phyloP scores from a whole-genome alignment of 2,888 invertebrate genomes.

The Sinohyriopsis cumingii region DNA sequence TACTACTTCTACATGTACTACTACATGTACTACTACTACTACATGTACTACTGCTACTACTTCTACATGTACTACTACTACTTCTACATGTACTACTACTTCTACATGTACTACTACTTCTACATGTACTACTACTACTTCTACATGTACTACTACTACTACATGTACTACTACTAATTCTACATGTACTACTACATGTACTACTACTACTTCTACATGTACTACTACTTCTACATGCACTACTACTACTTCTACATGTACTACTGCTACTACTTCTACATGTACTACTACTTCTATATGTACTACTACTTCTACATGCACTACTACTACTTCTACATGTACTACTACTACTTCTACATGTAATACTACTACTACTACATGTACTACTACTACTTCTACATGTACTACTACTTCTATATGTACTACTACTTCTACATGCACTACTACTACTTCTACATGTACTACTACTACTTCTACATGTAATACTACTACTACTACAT shows the following conservation, averaged over 20 bases:
- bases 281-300: conserved; percentile 1
- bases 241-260: conserved; percentile 1
- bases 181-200: no score
- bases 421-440: no score
- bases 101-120: background rate
- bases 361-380: conserved; percentile 2
- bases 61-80: conserved; percentile 1
- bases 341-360: conserved; percentile 4
- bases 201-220: conserved; percentile 1
- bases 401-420: conserved; percentile 5
- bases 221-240: no score
- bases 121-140: conserved; percentile 4
- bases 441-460: conserved; percentile 5
- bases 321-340: conserved; percentile 6
- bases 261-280: conserved; percentile 4
- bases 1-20: background rate
- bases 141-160: conserved; percentile 6
- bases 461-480: conserved; percentile 1
- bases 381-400: background rate
- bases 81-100: conserved; percentile 5
- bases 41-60: conserved; percentile 7
- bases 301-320: conserved; percentile 2
- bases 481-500: conserved; percentile 2
- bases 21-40: background rate
- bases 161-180: conserved; percentile 3